Percentiles rank a stretch among this genome's conserved stretches.
phyloP scores from a whole-genome alignment of 2,113 vertebrate genomes.

The Calonectris borealis region DNA sequence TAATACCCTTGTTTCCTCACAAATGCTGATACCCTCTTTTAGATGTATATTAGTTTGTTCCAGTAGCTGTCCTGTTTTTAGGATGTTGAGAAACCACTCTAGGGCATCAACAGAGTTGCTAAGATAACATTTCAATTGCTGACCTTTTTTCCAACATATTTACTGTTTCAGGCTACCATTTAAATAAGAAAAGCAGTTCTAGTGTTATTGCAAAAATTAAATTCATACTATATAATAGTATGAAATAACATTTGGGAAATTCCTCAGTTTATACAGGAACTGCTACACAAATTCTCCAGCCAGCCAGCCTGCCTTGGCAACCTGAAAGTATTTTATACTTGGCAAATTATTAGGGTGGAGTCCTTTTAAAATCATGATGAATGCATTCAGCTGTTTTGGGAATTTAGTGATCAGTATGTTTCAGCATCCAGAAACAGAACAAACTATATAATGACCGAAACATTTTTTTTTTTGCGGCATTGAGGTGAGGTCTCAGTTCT shows the following conservation, averaged over 20 bases:
- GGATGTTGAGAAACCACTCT: background rate
- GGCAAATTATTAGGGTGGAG: conserved; percentile 9
- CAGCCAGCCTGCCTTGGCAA: background rate
- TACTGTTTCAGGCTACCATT: background rate
- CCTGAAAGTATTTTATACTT: conserved; percentile 33
- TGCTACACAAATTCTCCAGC: background rate
- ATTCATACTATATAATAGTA: background rate
- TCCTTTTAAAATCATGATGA: background rate
- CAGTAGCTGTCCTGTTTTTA: background rate
- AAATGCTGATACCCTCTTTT: background rate
- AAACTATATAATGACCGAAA: background rate
- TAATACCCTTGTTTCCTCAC: background rate
- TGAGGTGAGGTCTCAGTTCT: background rate
- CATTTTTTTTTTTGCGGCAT: background rate
- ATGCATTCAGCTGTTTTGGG: conserved; percentile 1
- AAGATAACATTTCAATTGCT: background rate
- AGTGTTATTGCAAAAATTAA: background rate
- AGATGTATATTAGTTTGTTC: background rate
- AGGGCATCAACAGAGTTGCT: background rate
- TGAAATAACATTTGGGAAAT: background rate
- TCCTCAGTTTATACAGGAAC: background rate
- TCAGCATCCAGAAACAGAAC: background rate
- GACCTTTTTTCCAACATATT: background rate
- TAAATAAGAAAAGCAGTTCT: background rate
- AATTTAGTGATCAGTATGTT: background rate